Percentiles rank a stretch among this genome's conserved stretches.
Conservation (phyloP, 2,113 vertebrate species). For the Illadopsis cleaveri region DNA sequence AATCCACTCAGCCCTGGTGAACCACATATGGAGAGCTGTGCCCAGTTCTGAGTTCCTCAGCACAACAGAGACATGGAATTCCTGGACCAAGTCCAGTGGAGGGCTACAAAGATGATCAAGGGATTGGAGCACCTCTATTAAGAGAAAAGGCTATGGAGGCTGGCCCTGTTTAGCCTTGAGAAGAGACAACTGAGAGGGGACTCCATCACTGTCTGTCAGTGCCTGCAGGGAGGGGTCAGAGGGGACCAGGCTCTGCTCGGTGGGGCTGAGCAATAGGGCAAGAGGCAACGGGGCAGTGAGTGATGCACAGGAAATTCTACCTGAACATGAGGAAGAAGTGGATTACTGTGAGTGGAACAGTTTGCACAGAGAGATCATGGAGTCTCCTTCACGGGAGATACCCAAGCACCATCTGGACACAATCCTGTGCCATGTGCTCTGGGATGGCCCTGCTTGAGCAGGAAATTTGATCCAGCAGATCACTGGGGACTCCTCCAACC, state of each 20-base stretch:
- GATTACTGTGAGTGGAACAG: background rate
- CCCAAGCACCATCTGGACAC: background rate
- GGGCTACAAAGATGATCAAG: background rate
- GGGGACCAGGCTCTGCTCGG: background rate
- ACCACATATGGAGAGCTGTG: background rate
- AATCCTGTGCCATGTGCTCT: accelerated
- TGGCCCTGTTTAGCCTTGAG: background rate
- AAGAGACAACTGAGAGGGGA: background rate
- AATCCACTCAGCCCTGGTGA: background rate
- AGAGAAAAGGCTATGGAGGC: accelerated
- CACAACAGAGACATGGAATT: background rate
- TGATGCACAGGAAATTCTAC: background rate
- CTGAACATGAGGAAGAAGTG: background rate
- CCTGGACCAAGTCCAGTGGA: background rate
- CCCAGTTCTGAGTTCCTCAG: background rate
- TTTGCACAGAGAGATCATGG: background rate
- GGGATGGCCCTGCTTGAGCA: background rate
- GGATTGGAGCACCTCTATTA: accelerated
- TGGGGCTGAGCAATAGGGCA: accelerated
- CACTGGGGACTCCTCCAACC: background rate
- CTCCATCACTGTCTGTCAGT: background rate
- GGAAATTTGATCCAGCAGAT: background rate
- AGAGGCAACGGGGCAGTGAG: accelerated
- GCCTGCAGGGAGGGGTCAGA: background rate
- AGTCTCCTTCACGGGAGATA: background rate